phyloP scores from a whole-genome alignment of 2,113 vertebrate genomes.

The Nannobrachium achirus region DNA sequence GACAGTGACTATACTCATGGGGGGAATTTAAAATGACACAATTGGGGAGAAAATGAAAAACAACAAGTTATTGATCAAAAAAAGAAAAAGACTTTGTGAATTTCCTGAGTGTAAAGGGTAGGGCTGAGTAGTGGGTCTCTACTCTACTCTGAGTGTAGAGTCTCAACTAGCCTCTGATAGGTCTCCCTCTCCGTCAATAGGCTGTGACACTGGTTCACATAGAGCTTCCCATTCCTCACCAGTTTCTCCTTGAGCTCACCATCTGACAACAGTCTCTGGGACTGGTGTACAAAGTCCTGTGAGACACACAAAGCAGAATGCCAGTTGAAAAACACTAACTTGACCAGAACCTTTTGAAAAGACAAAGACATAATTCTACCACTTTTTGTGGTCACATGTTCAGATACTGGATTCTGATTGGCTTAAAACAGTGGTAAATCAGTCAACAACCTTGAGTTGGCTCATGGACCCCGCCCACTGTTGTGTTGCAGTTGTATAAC shows the following conservation, averaged over 20 bases:
- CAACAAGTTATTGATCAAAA: not conserved
- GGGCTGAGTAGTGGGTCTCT: not conserved
- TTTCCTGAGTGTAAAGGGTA: conserved; percentile 11
- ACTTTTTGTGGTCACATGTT: no score
- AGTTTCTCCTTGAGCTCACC: conserved; percentile 74
- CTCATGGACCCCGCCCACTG: no score
- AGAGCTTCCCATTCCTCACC: conserved; percentile 78
- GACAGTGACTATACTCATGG: no score
- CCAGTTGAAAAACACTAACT: conserved; percentile 52
- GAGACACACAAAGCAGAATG: conserved; percentile 43
- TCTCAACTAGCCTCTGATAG: conserved; percentile 84
- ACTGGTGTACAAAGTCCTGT: conserved; percentile 90
- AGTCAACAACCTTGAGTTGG: no score
- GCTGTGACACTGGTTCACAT: conserved; percentile 81
- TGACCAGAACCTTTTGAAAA: conserved; percentile 45
- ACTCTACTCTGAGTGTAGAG: conserved; percentile 61
- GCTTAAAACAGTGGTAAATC: no score
- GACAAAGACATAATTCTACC: not conserved
- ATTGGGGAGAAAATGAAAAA: not conserved
- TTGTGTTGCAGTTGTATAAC: no score
- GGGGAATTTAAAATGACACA: not conserved
- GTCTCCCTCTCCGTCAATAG: conserved; percentile 80
- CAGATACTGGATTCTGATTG: no score
- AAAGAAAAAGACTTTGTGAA: no score
- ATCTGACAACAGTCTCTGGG: conserved; percentile 83